Percentiles rank a stretch among this genome's conserved stretches.
Evolutionary conservation across 2,888 invertebrate genomes (phyloP).

Genomic region (Cephonodes hylas): DNA sequence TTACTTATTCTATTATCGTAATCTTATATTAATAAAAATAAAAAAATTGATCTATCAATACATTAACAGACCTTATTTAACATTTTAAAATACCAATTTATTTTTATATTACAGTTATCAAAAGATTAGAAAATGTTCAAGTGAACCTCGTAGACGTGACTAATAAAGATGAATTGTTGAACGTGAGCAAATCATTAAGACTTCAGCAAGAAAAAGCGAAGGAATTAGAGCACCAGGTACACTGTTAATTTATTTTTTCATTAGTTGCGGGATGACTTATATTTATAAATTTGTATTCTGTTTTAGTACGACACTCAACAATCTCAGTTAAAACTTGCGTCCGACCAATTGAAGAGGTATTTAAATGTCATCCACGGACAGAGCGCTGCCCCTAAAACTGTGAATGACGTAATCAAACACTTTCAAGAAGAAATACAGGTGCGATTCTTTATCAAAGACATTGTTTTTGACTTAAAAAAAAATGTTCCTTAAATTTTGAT

Average conservation of each 20-base stretch:
- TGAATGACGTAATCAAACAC: slow-evolving; percentile 85
- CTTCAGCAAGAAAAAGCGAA: slow-evolving; percentile 76
- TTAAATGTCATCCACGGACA: slow-evolving; percentile 79
- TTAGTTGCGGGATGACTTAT: background rate
- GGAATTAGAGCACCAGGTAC: slow-evolving; percentile 71
- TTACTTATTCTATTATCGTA: background rate
- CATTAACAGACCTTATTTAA: background rate
- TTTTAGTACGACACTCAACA: slow-evolving; percentile 72
- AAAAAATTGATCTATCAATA: too few relatives aligned
- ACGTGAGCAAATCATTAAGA: slow-evolving; percentile 72
- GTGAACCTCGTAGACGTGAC: slow-evolving; percentile 84
- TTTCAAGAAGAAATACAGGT: slow-evolving; percentile 88
- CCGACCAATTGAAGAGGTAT: slow-evolving; percentile 84
- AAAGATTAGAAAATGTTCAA: slow-evolving; percentile 75
- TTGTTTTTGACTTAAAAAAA: background rate
- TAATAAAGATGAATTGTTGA: slow-evolving; percentile 84
- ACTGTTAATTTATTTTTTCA: slow-evolving; percentile 4
- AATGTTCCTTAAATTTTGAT: background rate
- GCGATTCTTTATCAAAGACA: slow-evolving; percentile 11
- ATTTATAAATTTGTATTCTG: background rate
- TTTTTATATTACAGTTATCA: slow-evolving; percentile 63
- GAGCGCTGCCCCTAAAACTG: slow-evolving; percentile 72
- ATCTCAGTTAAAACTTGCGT: slow-evolving; percentile 66
- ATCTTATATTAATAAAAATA: background rate
- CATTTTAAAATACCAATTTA: background rate